phyloP scores from a whole-genome alignment of 2,797 vertebrate genomes.

The Lindbergichthys nudifrons region DNA sequence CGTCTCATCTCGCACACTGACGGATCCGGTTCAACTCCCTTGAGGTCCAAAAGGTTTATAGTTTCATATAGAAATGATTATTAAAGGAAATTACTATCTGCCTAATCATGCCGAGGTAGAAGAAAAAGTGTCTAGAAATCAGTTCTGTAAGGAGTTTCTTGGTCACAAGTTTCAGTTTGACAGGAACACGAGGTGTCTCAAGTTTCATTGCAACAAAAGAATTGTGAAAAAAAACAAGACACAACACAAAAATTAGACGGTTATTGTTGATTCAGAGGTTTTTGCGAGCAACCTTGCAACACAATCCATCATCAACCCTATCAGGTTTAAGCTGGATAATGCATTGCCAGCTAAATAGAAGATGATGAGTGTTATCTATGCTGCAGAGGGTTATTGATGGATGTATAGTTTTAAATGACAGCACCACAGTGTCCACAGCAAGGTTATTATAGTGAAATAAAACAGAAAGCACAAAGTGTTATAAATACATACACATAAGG shows the following conservation, averaged over 20 bases:
- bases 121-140: conserved; percentile 13
- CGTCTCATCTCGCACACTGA: conserved; percentile 16
- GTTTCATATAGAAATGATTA: conserved; percentile 25
- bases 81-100: conserved; percentile 11
- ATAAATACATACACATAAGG: background rate
- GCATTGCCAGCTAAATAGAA: conserved; percentile 71
- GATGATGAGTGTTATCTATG: conserved; percentile 52
- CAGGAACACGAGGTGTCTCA: conserved; percentile 33
- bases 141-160: conserved; percentile 13
- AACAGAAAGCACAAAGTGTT: conserved; percentile 20
- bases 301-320: conserved; percentile 56
- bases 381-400: conserved; percentile 60
- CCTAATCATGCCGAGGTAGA: conserved; percentile 7
- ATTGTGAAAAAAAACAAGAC: background rate
- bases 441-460: conserved; percentile 43
- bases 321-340: conserved; percentile 67
- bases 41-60: conserved; percentile 9
- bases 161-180: conserved; percentile 26
- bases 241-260: conserved; percentile 29
- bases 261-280: conserved; percentile 64
- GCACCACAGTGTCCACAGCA: conserved; percentile 52
- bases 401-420: conserved; percentile 68
- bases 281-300: conserved; percentile 64
- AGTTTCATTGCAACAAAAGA: conserved; percentile 25
- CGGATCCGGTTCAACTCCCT: conserved; percentile 20